Conservation (phyloP, 1,140 invertebrate genomes). For the Drosophila malerkotliana region DNA sequence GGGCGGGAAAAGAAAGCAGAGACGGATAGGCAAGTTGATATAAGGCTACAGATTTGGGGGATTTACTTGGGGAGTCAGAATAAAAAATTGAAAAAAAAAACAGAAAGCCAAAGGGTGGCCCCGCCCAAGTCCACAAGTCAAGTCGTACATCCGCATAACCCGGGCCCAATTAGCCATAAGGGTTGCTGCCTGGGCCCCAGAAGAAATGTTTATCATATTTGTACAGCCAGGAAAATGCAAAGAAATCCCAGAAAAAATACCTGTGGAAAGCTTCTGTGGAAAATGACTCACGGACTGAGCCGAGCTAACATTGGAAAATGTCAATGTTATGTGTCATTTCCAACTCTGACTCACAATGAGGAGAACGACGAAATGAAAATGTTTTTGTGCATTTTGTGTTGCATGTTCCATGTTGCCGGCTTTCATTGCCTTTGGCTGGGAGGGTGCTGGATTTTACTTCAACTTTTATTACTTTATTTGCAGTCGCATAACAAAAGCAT, state of each 20-base stretch:
- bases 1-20: slow-evolving; percentile 25
- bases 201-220: slow-evolving; percentile 34
- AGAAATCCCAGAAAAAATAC: slow-evolving; percentile 41
- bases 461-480: slow-evolving; percentile 78
- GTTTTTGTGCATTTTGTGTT: slow-evolving; percentile 43
- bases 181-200: slow-evolving; percentile 7
- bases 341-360: slow-evolving; percentile 20
- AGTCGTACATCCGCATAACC: slow-evolving; percentile 18
- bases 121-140: slow-evolving; percentile 23
- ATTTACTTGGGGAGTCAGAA: slow-evolving; percentile 13
- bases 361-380: slow-evolving; percentile 20
- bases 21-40: slow-evolving; percentile 24
- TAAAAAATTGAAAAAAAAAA: slow-evolving; percentile 2
- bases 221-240: slow-evolving; percentile 8
- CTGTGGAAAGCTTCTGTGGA: slow-evolving; percentile 7
- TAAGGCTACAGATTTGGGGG: slow-evolving; percentile 32
- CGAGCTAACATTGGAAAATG: slow-evolving; percentile 37
- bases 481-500: slow-evolving; percentile 73
- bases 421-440: slow-evolving; percentile 25
- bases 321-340: slow-evolving; percentile 53
- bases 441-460: slow-evolving; percentile 15
- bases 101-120: slow-evolving; percentile 17
- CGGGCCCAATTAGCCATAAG: slow-evolving; percentile 29
- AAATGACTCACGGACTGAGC: slow-evolving; percentile 41
- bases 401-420: slow-evolving; percentile 38